These are phyloP conservation scores for Drosophila orena DNA, from an alignment of 1,140 invertebrate genomes.

Conservation along the genomic window DNA sequence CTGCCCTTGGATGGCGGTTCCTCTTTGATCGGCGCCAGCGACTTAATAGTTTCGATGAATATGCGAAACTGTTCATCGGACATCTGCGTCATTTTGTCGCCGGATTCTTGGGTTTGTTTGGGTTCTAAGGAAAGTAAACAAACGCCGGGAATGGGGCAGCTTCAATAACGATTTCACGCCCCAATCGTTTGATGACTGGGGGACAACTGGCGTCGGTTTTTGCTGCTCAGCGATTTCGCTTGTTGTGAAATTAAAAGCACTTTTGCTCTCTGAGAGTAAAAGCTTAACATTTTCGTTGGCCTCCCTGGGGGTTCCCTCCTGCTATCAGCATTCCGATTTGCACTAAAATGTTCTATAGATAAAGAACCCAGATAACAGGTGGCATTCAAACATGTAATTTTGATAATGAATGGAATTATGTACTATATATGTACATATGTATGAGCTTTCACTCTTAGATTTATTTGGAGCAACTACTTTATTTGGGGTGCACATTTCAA, in stretches of 20 bases:
- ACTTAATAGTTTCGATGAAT: conserved; percentile 61
- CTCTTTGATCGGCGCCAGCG: conserved; percentile 41
- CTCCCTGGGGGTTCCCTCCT: conserved; percentile 7
- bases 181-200: background rate
- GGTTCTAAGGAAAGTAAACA: conserved; percentile 22
- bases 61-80: conserved; percentile 71
- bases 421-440: too few species aligned
- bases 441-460: background rate
- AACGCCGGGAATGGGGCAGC: background rate
- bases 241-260: conserved; percentile 55
- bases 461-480: background rate
- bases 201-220: conserved; percentile 17
- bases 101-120: background rate
- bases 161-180: background rate
- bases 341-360: background rate
- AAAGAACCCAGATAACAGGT: conserved; percentile 10
- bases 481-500: background rate
- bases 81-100: conserved; percentile 55
- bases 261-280: background rate
- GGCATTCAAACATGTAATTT: conserved; percentile 8
- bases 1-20: conserved; percentile 65
- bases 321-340: conserved; percentile 8
- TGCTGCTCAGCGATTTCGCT: conserved; percentile 27
- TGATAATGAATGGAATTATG: background rate
- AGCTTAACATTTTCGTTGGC: conserved; percentile 21